Base-by-base conservation (phyloP, 2,888 invertebrate species). In the Rhagium mordax region DNA sequence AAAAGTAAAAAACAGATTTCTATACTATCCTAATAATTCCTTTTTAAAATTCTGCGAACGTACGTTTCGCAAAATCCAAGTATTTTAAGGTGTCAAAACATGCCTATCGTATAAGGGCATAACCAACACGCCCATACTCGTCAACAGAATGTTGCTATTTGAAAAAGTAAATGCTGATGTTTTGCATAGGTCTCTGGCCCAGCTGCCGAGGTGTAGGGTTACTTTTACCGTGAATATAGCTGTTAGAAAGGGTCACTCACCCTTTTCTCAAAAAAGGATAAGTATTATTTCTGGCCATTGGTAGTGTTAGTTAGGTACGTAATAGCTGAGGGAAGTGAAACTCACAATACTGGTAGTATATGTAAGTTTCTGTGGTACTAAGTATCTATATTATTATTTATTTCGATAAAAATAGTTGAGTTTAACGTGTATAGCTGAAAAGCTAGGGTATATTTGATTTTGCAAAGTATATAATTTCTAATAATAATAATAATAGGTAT, bases 131-230 rank as follows among this genome's bases (percentile, higher is more conserved):
- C 72, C 69, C 74, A 62, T 24, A 48, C 57, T 69, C 66, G 68
- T 68, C 59, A 68, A 72, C 77, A 80, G 71, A 68, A 66, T 71
- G 73, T 61, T 60, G 48, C 41, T 61, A 65, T 65, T 65, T 27
- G 57, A 55, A 53, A 68, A 74, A 71, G 61, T 53, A 51, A 64
- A 65, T 61, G 66, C 66, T 62, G 41, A 60, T 61, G 47, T 74
- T 78, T 78, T 78, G 76, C 78, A 78, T 78, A 70, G 70, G 24
- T 41, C 48, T 16, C 53, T 2, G 49, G 2, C 16, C 21, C 82
- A 82, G 79, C 82, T 84, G 84, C 75, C 75, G 53, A 72, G 74
- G 81, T 84, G 62, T 83, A 82, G 81, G 82, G 81, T 83, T 84
- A 81, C 84, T 81, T 80, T 81, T 82, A 79, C 82, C 81, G 79